Conservation (phyloP, 2,113 vertebrate species). For the Arvicanthis niloticus region DNA sequence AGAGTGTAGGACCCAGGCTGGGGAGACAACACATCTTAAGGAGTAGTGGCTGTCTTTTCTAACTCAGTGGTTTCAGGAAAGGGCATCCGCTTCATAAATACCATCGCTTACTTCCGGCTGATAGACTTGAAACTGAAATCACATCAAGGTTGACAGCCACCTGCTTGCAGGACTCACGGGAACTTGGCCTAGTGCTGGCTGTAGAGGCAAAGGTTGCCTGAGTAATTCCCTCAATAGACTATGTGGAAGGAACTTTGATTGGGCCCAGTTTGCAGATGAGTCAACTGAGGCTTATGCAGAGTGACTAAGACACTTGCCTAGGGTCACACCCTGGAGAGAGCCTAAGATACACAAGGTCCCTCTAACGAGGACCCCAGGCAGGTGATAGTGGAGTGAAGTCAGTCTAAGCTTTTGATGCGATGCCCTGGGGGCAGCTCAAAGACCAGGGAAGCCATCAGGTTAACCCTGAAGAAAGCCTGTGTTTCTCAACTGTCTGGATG, state of each 20-base stretch:
- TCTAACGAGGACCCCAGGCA: not conserved
- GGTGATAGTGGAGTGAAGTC: not conserved
- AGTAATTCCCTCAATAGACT: accelerated
- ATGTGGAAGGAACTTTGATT: accelerated
- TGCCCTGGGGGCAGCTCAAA: not conserved
- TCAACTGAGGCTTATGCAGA: slow-evolving; percentile 49
- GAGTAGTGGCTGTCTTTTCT: not conserved
- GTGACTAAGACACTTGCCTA: not conserved
- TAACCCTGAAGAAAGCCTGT: not conserved
- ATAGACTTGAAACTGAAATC: not conserved
- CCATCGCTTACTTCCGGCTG: accelerated
- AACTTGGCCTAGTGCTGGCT: accelerated
- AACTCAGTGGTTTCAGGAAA: not conserved
- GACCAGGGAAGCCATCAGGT: not conserved
- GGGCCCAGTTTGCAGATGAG: not conserved
- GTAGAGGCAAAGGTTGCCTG: not conserved
- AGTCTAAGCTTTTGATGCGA: not conserved
- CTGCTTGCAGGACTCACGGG: accelerated
- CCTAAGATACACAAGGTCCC: not conserved
- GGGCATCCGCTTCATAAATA: accelerated
- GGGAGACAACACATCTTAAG: not conserved
- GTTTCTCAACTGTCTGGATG: not conserved
- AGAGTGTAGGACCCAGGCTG: not conserved
- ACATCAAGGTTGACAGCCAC: not conserved
- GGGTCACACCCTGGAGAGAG: not conserved